Conservation (phyloP, 2,113 vertebrate species). For the Aspidoscelis tigris region DNA sequence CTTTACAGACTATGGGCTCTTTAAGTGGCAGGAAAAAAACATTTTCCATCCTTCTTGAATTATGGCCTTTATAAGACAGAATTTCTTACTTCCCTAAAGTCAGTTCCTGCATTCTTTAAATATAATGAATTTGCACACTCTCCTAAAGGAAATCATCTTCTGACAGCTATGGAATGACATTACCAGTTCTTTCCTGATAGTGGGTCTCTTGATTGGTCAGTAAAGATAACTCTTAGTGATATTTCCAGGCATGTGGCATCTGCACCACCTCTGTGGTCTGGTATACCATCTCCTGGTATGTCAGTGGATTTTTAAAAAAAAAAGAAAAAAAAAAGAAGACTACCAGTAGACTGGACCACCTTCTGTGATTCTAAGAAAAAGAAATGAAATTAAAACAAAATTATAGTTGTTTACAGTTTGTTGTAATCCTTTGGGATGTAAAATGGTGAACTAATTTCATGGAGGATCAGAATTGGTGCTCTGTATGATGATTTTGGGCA, state of each 20-base stretch:
- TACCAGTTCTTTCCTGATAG: slow-evolving; percentile 1
- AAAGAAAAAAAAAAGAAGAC: too few relatives aligned
- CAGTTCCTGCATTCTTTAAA: background rate
- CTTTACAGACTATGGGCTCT: background rate
- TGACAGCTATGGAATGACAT: background rate
- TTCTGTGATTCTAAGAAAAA: too few relatives aligned
- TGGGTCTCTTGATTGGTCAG: slow-evolving; percentile 1
- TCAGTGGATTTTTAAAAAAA: too few relatives aligned
- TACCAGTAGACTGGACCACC: too few relatives aligned
- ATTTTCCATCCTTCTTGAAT: background rate
- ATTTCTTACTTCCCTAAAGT: background rate
- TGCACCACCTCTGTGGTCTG: too few relatives aligned
- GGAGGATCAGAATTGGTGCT: too few relatives aligned
- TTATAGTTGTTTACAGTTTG: too few relatives aligned
- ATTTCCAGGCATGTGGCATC: background rate
- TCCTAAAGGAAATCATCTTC: background rate
- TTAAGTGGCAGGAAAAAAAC: background rate
- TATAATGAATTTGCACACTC: background rate
- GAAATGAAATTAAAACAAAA: too few relatives aligned
- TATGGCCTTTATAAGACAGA: background rate
- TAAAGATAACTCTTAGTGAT: slow-evolving; percentile 17
- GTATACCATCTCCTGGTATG: too few relatives aligned
- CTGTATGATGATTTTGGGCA: too few relatives aligned
- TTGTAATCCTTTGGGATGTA: too few relatives aligned
- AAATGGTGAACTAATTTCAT: background rate